These are phyloP conservation scores for Oscheius sp. DNA, from an alignment of 2,888 invertebrate species.

Conservation along the genomic window DNA sequence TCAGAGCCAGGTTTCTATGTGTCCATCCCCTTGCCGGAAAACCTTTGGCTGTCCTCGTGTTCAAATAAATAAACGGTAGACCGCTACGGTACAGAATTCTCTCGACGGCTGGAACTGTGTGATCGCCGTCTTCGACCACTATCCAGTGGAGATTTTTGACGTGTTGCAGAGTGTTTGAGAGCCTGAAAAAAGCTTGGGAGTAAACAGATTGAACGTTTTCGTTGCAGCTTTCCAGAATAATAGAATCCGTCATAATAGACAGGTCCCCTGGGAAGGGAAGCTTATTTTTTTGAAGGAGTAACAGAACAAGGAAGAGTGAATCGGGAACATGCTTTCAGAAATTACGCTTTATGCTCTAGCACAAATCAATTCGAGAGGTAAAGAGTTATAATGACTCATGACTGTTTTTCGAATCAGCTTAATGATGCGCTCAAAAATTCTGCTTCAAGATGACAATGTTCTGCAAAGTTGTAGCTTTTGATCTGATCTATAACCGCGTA, in stretches of 20 bases:
- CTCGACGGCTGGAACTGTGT: slow-evolving; percentile 58
- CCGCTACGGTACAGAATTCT: slow-evolving; percentile 54
- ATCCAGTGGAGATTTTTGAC: slow-evolving; percentile 63
- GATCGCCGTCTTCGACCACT: slow-evolving; percentile 61
- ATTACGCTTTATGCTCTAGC: not conserved
- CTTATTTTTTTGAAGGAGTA: not conserved
- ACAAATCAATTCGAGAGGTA: too few species aligned
- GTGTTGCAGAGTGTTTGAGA: slow-evolving; percentile 63
- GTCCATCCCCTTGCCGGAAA: slow-evolving; percentile 66
- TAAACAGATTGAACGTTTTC: not conserved
- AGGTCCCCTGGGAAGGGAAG: not conserved
- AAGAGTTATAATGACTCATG: too few species aligned
- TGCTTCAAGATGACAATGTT: too few species aligned
- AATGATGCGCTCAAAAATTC: too few species aligned
- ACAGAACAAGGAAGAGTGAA: not conserved
- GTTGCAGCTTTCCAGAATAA: not conserved
- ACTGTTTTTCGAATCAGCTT: too few species aligned
- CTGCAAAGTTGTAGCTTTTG: too few species aligned
- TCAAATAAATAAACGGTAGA: slow-evolving; percentile 62
- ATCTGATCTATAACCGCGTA: too few species aligned
- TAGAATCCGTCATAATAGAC: not conserved
- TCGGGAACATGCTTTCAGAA: too few species aligned
- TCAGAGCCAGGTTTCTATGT: slow-evolving; percentile 61
- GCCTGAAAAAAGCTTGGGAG: slow-evolving; percentile 40
- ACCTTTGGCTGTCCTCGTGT: slow-evolving; percentile 59